Evolutionary conservation across 2,113 vertebrate genomes (phyloP).

Genomic region (Antechinus flavipes): DNA sequence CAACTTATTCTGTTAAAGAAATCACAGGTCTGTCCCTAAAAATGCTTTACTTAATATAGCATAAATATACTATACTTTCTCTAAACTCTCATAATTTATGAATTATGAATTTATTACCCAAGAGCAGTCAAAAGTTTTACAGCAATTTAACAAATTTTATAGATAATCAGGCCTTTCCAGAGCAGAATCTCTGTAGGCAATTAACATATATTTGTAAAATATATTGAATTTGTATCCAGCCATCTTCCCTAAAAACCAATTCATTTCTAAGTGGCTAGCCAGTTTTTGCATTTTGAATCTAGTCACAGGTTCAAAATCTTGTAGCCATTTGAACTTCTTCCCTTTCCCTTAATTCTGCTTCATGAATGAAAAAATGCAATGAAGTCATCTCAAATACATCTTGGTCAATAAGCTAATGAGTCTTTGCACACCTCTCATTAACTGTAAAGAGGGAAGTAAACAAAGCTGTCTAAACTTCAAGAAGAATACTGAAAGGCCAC

Average conservation of each 20-base stretch:
- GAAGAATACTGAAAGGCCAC: neutral
- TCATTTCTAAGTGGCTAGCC: neutral
- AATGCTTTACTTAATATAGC: neutral
- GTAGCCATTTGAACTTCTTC: neutral
- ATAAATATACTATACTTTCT: neutral
- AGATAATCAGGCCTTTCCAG: neutral
- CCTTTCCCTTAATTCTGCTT: neutral
- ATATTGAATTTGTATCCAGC: neutral
- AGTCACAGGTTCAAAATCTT: neutral
- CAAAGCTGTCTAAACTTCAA: neutral
- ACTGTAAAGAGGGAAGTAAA: neutral
- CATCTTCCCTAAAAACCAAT: neutral
- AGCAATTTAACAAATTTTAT: neutral
- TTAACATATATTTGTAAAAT: neutral
- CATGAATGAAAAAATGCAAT: neutral
- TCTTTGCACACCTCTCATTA: neutral
- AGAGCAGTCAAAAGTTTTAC: neutral
- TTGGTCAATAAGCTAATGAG: neutral
- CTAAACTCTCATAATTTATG: neutral
- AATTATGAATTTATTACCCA: neutral
- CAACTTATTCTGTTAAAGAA: neutral
- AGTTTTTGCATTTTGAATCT: neutral
- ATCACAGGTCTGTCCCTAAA: neutral
- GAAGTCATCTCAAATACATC: neutral
- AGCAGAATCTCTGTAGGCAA: neutral